These are phyloP conservation scores for Leucopternis melanops DNA, from an alignment of 2,113 vertebrate genomes.

Conservation along the genomic window DNA sequence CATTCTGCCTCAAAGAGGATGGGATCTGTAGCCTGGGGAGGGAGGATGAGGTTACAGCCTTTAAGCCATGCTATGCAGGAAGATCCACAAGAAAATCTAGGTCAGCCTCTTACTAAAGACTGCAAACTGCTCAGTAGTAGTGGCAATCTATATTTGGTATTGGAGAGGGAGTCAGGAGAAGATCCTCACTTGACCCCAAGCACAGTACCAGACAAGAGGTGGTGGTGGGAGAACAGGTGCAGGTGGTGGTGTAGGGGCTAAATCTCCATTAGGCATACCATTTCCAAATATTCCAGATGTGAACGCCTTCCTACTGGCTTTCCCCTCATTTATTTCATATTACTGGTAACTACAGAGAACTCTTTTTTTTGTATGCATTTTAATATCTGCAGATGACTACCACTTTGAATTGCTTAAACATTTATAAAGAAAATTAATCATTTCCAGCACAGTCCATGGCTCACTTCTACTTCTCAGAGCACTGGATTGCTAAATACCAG, in stretches of 20 bases:
- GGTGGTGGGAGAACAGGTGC: not conserved
- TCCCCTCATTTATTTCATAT: not conserved
- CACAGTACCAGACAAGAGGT: not conserved
- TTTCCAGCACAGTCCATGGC: not conserved
- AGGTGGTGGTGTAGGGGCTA: not conserved
- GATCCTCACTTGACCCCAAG: not conserved
- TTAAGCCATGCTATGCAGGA: conserved; percentile 4
- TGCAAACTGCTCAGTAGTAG: not conserved
- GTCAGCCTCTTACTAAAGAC: not conserved
- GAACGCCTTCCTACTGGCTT: not conserved
- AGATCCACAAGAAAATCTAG: conserved; percentile 23
- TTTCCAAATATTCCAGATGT: not conserved
- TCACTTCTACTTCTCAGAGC: not conserved
- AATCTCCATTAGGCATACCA: not conserved
- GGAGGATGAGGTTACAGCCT: conserved; percentile 3
- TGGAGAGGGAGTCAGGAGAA: not conserved
- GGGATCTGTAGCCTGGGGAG: not conserved
- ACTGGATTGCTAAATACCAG: not conserved
- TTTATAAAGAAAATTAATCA: not conserved
- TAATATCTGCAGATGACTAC: not conserved
- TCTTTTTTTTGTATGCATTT: not conserved
- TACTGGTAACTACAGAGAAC: not conserved
- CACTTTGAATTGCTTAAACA: not conserved
- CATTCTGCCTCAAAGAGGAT: not conserved
- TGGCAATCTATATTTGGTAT: not conserved